Conservation (phyloP, 2,888 invertebrate genomes). For the Leucophora obtusa region DNA sequence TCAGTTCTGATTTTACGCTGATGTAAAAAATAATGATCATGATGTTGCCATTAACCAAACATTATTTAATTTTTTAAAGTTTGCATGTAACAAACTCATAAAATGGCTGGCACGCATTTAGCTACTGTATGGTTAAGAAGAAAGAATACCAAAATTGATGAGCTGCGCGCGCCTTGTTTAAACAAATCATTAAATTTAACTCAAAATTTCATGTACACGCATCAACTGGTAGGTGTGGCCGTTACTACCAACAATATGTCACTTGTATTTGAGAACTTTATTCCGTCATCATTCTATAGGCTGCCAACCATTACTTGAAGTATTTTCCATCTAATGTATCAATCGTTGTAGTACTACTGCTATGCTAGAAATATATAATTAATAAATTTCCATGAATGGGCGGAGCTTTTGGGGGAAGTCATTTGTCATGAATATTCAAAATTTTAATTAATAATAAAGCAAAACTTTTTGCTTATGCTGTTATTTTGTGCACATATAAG, state of each 20-base stretch:
- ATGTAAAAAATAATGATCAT: slow-evolving; percentile 42
- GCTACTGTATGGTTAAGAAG: slow-evolving; percentile 43
- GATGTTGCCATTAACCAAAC: neutral
- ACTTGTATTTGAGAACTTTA: slow-evolving; percentile 12
- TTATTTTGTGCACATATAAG: neutral
- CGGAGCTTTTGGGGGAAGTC: slow-evolving; percentile 58
- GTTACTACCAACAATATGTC: slow-evolving; percentile 43
- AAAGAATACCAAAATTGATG: slow-evolving; percentile 47
- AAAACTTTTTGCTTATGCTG: neutral
- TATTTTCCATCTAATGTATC: slow-evolving; percentile 40
- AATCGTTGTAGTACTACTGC: slow-evolving; percentile 48
- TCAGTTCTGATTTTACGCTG: slow-evolving; percentile 20
- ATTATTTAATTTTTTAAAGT: neutral
- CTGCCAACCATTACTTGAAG: neutral
- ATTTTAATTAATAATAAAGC: slow-evolving; percentile 63
- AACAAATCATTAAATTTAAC: slow-evolving; percentile 10
- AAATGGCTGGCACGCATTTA: slow-evolving; percentile 57
- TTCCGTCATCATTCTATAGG: slow-evolving; percentile 12
- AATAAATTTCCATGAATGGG: slow-evolving; percentile 53
- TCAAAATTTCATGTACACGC: slow-evolving; percentile 26
- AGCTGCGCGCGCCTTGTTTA: slow-evolving; percentile 46
- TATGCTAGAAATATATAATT: slow-evolving; percentile 21
- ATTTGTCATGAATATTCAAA: slow-evolving; percentile 66
- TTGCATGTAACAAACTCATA: slow-evolving; percentile 57
- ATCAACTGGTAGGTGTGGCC: slow-evolving; percentile 49